Conservation (phyloP, 2,113 vertebrate genomes). For the Morone chrysops region DNA sequence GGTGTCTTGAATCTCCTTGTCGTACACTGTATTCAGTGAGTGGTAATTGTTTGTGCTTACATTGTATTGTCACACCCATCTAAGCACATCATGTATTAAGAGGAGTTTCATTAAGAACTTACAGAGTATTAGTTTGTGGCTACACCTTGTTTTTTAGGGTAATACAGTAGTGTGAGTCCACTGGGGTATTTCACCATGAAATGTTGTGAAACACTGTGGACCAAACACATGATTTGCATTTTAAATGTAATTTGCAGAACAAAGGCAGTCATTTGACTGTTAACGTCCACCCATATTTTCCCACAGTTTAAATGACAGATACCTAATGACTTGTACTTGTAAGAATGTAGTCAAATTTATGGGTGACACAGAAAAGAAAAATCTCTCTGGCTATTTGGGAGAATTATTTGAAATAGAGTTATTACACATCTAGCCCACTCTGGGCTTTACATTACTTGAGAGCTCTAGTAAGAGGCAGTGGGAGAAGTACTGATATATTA, state of each 20-base stretch:
- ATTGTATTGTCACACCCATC: constrained; percentile 20
- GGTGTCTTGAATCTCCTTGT: neutral
- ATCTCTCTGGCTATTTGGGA: neutral
- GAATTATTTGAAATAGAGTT: neutral
- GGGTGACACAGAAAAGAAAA: neutral
- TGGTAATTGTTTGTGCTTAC: neutral
- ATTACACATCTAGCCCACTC: neutral
- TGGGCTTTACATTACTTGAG: neutral
- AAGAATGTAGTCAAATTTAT: neutral
- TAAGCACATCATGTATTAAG: constrained; percentile 44
- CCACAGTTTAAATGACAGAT: neutral
- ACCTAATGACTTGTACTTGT: neutral
- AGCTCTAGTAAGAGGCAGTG: neutral
- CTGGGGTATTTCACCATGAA: neutral
- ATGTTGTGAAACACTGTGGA: neutral
- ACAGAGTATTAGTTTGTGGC: constrained; percentile 12
- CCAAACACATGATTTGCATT: constrained; percentile 36
- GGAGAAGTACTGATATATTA: neutral
- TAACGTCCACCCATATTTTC: neutral
- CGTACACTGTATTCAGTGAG: constrained; percentile 8
- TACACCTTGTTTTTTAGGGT: constrained; percentile 2
- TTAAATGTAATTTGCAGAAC: neutral
- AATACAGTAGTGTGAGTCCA: neutral
- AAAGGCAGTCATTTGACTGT: constrained; percentile 16
- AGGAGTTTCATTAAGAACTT: constrained; percentile 45